phyloP scores from a whole-genome alignment of 1,140 invertebrate species.

The Theocolax elegans region DNA sequence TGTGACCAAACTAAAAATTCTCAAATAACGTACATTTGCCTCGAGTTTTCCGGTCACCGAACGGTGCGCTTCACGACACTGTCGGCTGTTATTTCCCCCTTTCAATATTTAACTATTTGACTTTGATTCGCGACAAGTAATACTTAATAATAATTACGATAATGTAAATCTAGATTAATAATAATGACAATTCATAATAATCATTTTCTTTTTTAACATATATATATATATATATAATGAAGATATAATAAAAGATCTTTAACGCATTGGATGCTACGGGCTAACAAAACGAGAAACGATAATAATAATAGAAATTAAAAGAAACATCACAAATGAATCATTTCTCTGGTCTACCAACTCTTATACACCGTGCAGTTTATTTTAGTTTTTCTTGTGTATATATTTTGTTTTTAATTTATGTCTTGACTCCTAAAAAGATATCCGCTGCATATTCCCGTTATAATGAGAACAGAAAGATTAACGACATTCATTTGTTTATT shows the following conservation, averaged over 20 bases:
- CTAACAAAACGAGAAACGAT: constrained; percentile 27
- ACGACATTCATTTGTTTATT: not conserved
- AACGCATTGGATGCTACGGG: constrained; percentile 15
- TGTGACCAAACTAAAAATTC: too few species aligned
- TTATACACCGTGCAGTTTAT: not conserved
- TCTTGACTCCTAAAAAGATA: not conserved
- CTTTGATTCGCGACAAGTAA: constrained; percentile 11
- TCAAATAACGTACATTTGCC: constrained; percentile 10
- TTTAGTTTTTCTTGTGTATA: not conserved
- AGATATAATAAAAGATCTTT: constrained; percentile 29
- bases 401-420: not conserved
- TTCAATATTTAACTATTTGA: not conserved
- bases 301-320: constrained; percentile 29
- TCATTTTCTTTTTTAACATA: too few species aligned
- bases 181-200: not conserved
- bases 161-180: not conserved
- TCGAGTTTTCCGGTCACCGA: not conserved
- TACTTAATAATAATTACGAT: constrained; percentile 1
- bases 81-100: not conserved
- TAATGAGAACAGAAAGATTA: constrained; percentile 8
- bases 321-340: constrained; percentile 38
- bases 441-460: not conserved
- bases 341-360: constrained; percentile 18
- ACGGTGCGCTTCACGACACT: constrained; percentile 15
- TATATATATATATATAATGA: too few species aligned